phyloP scores from a whole-genome alignment of 2,888 invertebrate genomes.

The Halocaridina rubra region DNA sequence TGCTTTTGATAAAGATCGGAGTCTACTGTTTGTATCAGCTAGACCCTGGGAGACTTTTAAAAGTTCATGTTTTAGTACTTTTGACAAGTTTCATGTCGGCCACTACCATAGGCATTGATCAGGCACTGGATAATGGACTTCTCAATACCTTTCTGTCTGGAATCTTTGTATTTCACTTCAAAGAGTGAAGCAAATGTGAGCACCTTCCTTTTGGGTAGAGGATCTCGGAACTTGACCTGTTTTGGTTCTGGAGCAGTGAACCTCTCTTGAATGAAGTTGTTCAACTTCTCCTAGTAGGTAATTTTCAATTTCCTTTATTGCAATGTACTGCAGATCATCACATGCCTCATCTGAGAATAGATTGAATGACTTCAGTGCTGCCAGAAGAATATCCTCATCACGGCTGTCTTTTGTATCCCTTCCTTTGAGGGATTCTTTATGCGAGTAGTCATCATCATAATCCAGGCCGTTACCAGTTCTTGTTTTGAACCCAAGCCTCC shows the following conservation, averaged over 20 bases:
- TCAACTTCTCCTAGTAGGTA: neutral
- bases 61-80: slow-evolving; percentile 5
- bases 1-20: neutral
- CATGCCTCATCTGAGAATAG: neutral
- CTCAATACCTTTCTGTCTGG: neutral
- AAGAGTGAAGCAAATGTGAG: neutral
- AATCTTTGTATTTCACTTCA: neutral
- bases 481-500: no score
- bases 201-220: neutral
- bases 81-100: neutral
- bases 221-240: neutral
- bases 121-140: neutral
- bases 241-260: neutral
- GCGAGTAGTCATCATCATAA: no score
- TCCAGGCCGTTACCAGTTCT: no score
- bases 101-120: slow-evolving; percentile 7
- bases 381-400: neutral
- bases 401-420: neutral
- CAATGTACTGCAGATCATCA: neutral
- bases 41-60: neutral
- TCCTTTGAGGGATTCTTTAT: neutral
- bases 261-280: no score
- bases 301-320: neutral
- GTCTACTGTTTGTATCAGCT: neutral
- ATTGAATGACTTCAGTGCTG: neutral